Conservation (phyloP, 2,113 vertebrate species). For the Ochotona princeps region DNA sequence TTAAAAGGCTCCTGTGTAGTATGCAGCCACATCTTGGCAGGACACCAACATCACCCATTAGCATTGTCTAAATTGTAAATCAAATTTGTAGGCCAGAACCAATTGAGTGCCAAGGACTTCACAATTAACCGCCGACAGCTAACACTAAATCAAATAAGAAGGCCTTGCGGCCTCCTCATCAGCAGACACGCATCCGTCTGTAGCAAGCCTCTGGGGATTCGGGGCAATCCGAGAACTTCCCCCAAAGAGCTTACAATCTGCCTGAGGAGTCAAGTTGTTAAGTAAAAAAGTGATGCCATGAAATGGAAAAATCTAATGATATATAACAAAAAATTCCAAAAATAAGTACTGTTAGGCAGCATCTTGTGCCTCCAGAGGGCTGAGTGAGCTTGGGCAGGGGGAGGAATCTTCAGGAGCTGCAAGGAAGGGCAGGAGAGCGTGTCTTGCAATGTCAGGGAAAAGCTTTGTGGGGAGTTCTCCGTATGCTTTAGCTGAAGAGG, state of each 20-base stretch:
- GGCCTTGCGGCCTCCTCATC: neutral
- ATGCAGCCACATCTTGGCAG: neutral
- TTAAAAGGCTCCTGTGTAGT: neutral
- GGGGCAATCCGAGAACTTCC: neutral
- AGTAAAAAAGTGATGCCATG: neutral
- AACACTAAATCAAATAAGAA: slow-evolving; percentile 34
- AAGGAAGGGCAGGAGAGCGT: neutral
- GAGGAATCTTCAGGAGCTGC: neutral
- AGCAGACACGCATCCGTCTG: neutral
- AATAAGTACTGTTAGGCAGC: neutral
- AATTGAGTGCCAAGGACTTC: neutral
- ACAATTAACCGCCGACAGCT: neutral
- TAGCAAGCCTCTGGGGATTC: neutral
- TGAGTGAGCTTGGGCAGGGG: neutral
- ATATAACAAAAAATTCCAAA: slow-evolving; percentile 12
- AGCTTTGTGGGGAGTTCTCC: neutral
- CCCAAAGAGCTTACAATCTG: neutral
- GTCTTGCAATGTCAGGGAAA: neutral
- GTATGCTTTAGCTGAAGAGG: neutral
- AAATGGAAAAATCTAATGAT: neutral
- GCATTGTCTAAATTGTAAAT: slow-evolving; percentile 32
- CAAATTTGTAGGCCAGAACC: slow-evolving; percentile 3
- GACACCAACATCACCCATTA: neutral
- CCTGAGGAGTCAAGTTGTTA: neutral
- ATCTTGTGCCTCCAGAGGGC: neutral